phyloP scores from a whole-genome alignment of 2,797 vertebrate genomes.

The Micromesistius poutassou region DNA sequence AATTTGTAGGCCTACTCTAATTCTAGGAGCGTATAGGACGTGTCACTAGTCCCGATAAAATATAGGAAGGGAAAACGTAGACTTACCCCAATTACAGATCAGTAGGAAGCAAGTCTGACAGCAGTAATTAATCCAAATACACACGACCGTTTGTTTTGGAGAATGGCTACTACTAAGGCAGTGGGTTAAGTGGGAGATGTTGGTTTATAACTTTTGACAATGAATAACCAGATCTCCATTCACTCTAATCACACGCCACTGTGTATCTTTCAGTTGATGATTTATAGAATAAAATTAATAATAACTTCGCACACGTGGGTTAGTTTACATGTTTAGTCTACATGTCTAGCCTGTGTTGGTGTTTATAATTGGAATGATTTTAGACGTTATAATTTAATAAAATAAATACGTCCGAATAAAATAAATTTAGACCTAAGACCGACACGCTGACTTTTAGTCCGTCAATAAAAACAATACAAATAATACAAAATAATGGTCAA shows the following conservation, averaged over 20 bases:
- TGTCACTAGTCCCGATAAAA: no score
- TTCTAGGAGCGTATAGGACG: no score
- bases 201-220: slow-evolving; percentile 89
- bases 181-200: slow-evolving; percentile 72
- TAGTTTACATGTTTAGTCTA: slow-evolving; percentile 67
- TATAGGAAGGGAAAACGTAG: background rate
- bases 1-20: background rate
- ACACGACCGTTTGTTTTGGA: slow-evolving; percentile 71
- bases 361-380: background rate
- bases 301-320: slow-evolving; percentile 89
- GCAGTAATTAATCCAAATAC: slow-evolving; percentile 63
- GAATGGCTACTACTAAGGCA: slow-evolving; percentile 63
- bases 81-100: slow-evolving; percentile 39
- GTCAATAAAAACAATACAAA: background rate
- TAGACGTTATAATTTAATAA: background rate
- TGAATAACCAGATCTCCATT: slow-evolving; percentile 92
- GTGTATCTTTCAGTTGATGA: slow-evolving; percentile 99
- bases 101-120: slow-evolving; percentile 18
- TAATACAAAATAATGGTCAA: background rate
- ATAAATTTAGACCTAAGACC: background rate
- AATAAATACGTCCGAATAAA: background rate
- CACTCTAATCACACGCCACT: slow-evolving; percentile 86
- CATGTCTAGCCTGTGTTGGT: background rate
- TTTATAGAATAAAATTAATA: slow-evolving; percentile 99
- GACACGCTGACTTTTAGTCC: background rate